Base-by-base conservation (phyloP, 2,113 vertebrate species). In the Passerina amoena region DNA sequence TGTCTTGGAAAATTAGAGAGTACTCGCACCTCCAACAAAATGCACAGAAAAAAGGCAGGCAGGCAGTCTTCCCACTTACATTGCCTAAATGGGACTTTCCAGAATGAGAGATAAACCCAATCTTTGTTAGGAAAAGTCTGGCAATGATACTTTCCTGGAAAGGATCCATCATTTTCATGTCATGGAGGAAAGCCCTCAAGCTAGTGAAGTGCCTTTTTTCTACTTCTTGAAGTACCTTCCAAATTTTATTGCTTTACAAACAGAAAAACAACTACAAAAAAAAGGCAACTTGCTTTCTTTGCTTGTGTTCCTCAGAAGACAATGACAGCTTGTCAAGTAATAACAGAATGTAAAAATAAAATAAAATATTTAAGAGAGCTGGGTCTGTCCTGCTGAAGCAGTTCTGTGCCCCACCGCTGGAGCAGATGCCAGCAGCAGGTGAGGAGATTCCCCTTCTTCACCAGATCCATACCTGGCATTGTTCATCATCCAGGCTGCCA, bases 401-500 rank as follows among this genome's bases (percentile, higher is more conserved):
- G 25, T 33, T 82, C 31, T 31, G n/a, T 10, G 8, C 20, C 53
- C 31, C 31, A 53, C 8, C 31, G 6, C 28, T 45, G 23, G 10
- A 38, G 44, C n/a, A 61, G 54, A 25, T 2, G 5, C 18, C 44
- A 64, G 40, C 35, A 47, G 59, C 1, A 10, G 19, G 14, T 57
- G 82, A 64, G 42, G 16, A 80, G 16, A 53, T n/a, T 54, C 4
- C n/a, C 27, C 17, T 37, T 50, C 35, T 48, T 13, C 37, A 63
- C 24, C 54, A 91, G 47, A 51, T 9, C n/a, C 19, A 22, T 35
- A 38, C 8, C 14, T 57, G 45, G 27, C 44, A 48, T 38, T 1
- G 0, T 37, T 78, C 33, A 54, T 50, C 21, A 15, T 15, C 17
- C 27, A 40, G 1, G 2, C 30, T 18, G 20, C 2, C 2, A 71